phyloP scores from a whole-genome alignment of 2,888 invertebrate genomes.

The Bembecia ichneumoniformis region DNA sequence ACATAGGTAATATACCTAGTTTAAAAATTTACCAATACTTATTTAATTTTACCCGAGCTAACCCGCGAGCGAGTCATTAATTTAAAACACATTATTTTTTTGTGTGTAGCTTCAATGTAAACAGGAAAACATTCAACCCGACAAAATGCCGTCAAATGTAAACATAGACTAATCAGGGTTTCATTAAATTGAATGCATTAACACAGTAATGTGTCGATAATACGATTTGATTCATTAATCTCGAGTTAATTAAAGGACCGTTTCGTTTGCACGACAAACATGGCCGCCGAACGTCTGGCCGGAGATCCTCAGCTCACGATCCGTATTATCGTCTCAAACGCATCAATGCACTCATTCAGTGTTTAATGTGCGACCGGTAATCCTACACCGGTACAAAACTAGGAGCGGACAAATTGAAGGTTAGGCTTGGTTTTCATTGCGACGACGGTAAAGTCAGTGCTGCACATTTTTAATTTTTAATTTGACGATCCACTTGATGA shows the following conservation, averaged over 20 bases:
- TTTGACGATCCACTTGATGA: no score
- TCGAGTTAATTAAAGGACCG: conserved; percentile 42
- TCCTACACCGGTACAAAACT: conserved; percentile 31
- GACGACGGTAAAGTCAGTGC: no score
- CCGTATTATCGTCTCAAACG: conserved; percentile 44
- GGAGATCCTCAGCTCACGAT: conserved; percentile 50
- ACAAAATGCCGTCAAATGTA: conserved; percentile 12
- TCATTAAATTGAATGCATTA: conserved; percentile 24
- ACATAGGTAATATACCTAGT: no score
- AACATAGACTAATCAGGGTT: conserved; percentile 23
- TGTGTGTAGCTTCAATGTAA: neutral
- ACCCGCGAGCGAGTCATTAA: no score
- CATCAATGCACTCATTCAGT: conserved; percentile 46
- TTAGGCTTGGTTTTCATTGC: conserved; percentile 16
- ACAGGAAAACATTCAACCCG: neutral
- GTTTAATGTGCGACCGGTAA: conserved; percentile 38
- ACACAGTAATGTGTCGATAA: conserved; percentile 32
- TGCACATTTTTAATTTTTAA: no score
- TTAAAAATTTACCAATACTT: no score
- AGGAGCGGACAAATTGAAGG: conserved; percentile 21
- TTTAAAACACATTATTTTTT: neutral
- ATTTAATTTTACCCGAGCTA: no score
- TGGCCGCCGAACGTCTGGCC: conserved; percentile 11
- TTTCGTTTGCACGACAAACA: conserved; percentile 37
- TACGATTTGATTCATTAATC: conserved; percentile 29